phyloP scores from a whole-genome alignment of 35 echinoderm and acorn worm species.

The Ptychodera flava region DNA sequence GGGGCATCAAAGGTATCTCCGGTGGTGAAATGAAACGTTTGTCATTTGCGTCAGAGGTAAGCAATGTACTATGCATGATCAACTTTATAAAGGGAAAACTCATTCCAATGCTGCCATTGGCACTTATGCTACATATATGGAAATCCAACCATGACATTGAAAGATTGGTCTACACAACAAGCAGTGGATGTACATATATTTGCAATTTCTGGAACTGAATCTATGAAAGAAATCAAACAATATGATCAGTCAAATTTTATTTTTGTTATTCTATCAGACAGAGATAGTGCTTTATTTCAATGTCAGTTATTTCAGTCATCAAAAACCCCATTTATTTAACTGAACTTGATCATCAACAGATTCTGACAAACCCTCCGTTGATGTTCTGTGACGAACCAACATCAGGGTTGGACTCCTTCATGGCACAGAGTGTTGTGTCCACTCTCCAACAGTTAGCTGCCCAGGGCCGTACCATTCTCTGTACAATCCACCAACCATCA shows the following conservation, averaged over 20 bases:
- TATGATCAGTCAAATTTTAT: too few species aligned
- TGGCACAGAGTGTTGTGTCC: conserved; percentile 59
- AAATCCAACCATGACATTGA: too few species aligned
- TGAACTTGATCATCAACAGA: conserved; percentile 14
- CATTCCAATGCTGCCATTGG: too few species aligned
- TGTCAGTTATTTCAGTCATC: background rate
- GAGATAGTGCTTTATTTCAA: too few species aligned
- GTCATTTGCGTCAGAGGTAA: conserved; percentile 79
- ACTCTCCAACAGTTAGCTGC: conserved; percentile 43
- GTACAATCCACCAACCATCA: conserved; percentile 72
- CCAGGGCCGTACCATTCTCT: conserved; percentile 65
- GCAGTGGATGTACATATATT: too few species aligned
- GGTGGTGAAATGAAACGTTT: conserved; percentile 58
- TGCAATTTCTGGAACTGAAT: too few species aligned
- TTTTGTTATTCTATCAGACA: too few species aligned
- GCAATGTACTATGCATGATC: too few species aligned
- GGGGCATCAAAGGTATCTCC: conserved; percentile 56
- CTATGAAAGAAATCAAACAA: too few species aligned
- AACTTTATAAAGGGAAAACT: too few species aligned
- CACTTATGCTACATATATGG: too few species aligned
- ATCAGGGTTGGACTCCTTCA: conserved; percentile 71
- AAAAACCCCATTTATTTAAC: background rate
- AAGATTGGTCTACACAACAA: too few species aligned
- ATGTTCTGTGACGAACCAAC: conserved; percentile 82
- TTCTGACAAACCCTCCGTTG: conserved; percentile 65